Percentiles rank a stretch among this genome's conserved stretches.
Conservation (phyloP, 2,113 vertebrate genomes). For the Anser brachyrhynchus region DNA sequence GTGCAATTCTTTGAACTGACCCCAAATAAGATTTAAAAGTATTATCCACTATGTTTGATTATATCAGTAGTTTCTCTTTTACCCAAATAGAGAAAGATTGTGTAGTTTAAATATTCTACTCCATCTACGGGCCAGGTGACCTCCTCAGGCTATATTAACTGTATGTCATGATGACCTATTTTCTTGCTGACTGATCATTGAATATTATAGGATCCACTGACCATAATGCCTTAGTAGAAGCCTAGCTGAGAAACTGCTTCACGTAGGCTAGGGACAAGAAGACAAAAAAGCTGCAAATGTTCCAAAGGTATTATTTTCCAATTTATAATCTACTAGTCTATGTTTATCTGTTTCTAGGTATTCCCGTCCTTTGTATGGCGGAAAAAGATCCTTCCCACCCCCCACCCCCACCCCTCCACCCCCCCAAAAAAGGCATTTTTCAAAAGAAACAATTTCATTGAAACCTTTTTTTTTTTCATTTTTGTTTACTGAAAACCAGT, state of each 20-base stretch:
- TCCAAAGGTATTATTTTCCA: neutral
- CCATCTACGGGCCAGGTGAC: rapidly evolving
- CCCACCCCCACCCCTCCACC: no score
- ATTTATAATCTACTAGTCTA: neutral
- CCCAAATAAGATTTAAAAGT: neutral
- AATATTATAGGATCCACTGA: neutral
- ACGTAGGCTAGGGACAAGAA: neutral
- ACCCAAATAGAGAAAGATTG: neutral
- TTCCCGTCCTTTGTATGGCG: neutral
- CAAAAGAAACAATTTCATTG: neutral
- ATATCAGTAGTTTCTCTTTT: neutral
- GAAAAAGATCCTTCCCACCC: neutral
- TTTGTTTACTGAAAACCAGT: neutral
- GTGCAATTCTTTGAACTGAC: neutral
- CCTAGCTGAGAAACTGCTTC: neutral
- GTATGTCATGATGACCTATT: neutral
- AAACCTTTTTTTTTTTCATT: neutral
- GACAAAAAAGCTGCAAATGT: neutral
- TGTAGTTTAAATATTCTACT: neutral
- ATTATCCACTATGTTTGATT: neutral
- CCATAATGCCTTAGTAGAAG: neutral
- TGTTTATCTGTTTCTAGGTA: neutral
- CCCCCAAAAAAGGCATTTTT: neutral
- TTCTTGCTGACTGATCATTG: neutral
- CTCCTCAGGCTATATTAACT: neutral